Percentiles rank a stretch among this genome's conserved stretches.
These are phyloP conservation scores for Mesorhabditis belari DNA, from an alignment of 2,888 invertebrate genomes.

Conservation along the genomic window DNA sequence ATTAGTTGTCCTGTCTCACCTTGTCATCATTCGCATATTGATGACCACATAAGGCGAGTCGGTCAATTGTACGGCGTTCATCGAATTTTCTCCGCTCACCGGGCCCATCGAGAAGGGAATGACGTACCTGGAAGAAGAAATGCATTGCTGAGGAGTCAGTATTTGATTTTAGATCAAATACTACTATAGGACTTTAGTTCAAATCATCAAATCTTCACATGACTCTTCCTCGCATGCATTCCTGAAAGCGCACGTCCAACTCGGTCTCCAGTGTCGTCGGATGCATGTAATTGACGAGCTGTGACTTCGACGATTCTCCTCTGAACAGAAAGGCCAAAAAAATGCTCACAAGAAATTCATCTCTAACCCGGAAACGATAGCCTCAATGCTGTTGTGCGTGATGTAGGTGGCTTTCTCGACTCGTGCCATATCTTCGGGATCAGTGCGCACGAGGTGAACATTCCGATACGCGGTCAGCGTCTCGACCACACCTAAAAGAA, in stretches of 20 bases:
- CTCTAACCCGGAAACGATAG: background rate
- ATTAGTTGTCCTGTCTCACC: constrained; percentile 53
- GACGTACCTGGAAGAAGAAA: constrained; percentile 67
- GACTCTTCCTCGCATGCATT: constrained; percentile 65
- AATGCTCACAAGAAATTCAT: background rate
- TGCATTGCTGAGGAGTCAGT: too few relatives aligned
- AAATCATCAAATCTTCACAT: constrained; percentile 74
- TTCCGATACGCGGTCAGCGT: constrained; percentile 4
- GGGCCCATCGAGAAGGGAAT: constrained; percentile 98
- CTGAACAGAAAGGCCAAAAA: too few relatives aligned
- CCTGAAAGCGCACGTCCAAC: constrained; percentile 74
- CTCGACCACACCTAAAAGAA: constrained; percentile 5
- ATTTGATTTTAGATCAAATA: too few relatives aligned
- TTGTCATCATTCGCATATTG: constrained; percentile 91
- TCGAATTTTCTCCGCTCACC: constrained; percentile 80
- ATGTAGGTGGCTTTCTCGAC: constrained; percentile 93
- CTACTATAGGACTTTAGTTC: too few relatives aligned
- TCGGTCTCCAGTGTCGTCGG: constrained; percentile 74
- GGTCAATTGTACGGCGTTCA: constrained; percentile 87
- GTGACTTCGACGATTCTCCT: background rate
- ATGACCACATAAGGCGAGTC: constrained; percentile 93
- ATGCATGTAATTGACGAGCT: constrained; percentile 89
- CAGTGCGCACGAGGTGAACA: constrained; percentile 71
- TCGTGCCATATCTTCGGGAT: constrained; percentile 91
- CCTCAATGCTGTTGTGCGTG: background rate